phyloP scores from a whole-genome alignment of 2,113 vertebrate species.

The Elachura formosa region DNA sequence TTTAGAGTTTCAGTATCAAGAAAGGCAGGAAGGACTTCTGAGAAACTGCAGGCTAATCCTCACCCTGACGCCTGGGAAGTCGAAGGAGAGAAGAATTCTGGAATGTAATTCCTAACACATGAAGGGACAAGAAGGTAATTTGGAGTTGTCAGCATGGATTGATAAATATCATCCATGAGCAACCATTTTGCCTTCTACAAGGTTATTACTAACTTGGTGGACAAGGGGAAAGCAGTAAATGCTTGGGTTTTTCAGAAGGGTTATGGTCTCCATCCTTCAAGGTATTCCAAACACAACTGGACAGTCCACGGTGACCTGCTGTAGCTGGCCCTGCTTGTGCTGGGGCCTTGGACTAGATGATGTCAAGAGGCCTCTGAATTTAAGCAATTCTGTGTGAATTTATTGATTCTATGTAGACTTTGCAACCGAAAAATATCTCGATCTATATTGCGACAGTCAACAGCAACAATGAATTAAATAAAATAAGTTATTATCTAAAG shows the following conservation, averaged over 20 bases:
- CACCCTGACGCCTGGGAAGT: neutral
- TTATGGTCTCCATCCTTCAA: neutral
- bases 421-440: neutral
- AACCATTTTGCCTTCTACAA: neutral
- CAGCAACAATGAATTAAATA: neutral
- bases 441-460: neutral
- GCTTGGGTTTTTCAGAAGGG: neutral
- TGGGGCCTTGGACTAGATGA: neutral
- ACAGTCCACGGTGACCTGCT: neutral
- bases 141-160: neutral
- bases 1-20: neutral
- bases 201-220: neutral
- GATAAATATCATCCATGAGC: neutral
- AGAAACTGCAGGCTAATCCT: neutral
- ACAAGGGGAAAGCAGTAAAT: neutral
- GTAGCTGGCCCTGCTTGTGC: neutral
- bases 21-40: neutral
- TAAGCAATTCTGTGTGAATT: neutral
- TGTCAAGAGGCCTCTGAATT: neutral
- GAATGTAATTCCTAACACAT: neutral
- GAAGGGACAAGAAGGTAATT: neutral
- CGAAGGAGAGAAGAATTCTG: neutral
- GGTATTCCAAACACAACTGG: neutral
- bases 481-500: neutral
- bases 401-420: neutral